phyloP scores from a whole-genome alignment of 2,113 vertebrate species.

The Lophura nycthemera region DNA sequence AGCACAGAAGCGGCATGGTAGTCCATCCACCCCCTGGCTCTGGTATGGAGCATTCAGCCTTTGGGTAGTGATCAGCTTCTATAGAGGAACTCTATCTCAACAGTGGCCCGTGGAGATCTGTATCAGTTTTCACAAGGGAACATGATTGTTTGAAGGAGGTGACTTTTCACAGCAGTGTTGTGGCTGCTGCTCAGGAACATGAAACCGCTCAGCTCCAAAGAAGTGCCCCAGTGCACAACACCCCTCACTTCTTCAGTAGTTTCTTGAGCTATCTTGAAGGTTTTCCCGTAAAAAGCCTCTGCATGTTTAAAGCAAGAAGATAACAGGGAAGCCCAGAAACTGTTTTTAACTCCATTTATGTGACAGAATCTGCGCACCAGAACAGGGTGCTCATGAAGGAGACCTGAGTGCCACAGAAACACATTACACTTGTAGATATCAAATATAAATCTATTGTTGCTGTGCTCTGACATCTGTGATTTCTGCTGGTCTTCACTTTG shows the following conservation, averaged over 20 bases:
- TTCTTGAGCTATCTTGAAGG: not conserved
- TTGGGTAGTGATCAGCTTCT: not conserved
- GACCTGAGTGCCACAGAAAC: not conserved
- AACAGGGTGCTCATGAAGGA: not conserved
- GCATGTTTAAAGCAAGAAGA: not conserved
- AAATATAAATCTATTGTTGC: not conserved
- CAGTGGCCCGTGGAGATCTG: not conserved
- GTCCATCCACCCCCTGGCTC: accelerated
- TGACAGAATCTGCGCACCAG: accelerated
- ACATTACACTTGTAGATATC: accelerated
- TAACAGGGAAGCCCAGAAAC: not conserved
- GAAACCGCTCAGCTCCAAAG: not conserved
- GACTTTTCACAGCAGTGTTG: not conserved
- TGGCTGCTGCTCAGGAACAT: not conserved
- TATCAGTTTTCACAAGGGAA: not conserved
- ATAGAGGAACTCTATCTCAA: not conserved
- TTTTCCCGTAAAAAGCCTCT: not conserved
- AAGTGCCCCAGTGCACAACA: not conserved
- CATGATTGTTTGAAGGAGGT: not conserved
- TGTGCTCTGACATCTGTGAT: not conserved
- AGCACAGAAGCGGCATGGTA: not conserved
- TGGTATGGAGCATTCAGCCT: not conserved
- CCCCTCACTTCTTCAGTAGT: accelerated
- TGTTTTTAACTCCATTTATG: not conserved
- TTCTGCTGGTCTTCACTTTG: not conserved